Conservation (phyloP, 92 coral and sea anemone species). For the Hydrozoanthus gracilis region DNA sequence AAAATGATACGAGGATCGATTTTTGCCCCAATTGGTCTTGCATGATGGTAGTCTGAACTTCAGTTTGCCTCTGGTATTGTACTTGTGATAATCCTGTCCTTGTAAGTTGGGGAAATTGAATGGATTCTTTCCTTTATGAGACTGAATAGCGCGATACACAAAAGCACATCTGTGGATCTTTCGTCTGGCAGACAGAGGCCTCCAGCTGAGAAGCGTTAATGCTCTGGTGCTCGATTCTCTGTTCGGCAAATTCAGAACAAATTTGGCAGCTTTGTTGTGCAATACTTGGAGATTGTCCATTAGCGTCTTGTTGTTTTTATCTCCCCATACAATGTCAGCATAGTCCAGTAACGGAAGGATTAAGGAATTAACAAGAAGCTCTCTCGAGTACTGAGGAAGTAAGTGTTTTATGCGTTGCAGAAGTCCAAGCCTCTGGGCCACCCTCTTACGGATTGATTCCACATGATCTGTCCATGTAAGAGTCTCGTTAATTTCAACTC, state of each 20-base stretch:
- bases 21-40: not conserved
- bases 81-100: not conserved
- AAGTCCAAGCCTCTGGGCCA: conserved; percentile 50
- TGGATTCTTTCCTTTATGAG: not conserved
- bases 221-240: conserved; percentile 30
- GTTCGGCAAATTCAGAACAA: conserved; percentile 45
- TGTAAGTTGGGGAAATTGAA: not conserved
- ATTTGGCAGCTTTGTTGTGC: conserved; percentile 53
- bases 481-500: conserved; percentile 23
- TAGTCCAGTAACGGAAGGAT: conserved; percentile 50
- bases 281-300: conserved; percentile 56
- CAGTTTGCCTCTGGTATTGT: not conserved
- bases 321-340: conserved; percentile 50
- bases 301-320: conserved; percentile 46
- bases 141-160: conserved; percentile 14
- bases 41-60: not conserved
- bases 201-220: conserved; percentile 18
- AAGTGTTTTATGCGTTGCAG: conserved; percentile 50
- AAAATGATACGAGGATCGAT: not conserved
- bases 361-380: conserved; percentile 46
- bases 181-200: conserved; percentile 22
- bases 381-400: conserved; percentile 50
- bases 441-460: conserved; percentile 38
- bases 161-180: conserved; percentile 27
- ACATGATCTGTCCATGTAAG: conserved; percentile 31